A percentile compares a stretch with the other conserved stretches of the same genome.
phyloP scores from a whole-genome alignment of 1,140 invertebrate species.

The Pseudomyrmex flavicornis region DNA sequence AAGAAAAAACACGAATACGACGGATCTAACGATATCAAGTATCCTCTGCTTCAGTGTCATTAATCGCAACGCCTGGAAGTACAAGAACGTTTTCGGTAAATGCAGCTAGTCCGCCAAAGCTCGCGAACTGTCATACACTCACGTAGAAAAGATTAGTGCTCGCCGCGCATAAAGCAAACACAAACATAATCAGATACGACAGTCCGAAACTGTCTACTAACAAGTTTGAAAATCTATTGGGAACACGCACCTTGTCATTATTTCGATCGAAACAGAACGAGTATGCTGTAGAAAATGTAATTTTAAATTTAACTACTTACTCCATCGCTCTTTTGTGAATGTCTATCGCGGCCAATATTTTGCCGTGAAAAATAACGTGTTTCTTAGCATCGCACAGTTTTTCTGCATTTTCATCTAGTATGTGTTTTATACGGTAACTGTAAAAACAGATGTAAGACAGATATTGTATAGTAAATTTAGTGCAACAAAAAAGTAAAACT shows the following conservation, averaged over 20 bases:
- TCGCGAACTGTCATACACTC: neutral
- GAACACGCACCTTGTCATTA: neutral
- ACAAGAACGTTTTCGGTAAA: neutral
- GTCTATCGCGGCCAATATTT: neutral
- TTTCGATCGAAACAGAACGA: neutral
- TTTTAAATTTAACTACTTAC: constrained; percentile 8
- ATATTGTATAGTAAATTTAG: neutral
- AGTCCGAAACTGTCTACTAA: neutral
- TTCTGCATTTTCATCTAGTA: neutral
- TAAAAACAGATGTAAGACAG: neutral
- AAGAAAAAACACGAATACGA: neutral
- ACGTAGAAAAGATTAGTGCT: constrained; percentile 3
- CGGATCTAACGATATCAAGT: neutral
- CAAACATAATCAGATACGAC: neutral
- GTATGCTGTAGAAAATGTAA: neutral
- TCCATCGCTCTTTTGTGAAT: constrained; percentile 17
- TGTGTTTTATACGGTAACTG: constrained; percentile 17
- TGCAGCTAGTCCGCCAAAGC: no score
- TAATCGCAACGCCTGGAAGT: neutral
- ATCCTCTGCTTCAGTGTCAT: neutral
- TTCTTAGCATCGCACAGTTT: neutral
- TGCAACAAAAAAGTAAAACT: neutral
- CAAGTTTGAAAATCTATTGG: neutral
- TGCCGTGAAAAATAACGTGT: neutral
- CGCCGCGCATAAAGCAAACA: no score